Conservation (phyloP, 2,888 invertebrate species). For the Drosophila subsilvestris region DNA sequence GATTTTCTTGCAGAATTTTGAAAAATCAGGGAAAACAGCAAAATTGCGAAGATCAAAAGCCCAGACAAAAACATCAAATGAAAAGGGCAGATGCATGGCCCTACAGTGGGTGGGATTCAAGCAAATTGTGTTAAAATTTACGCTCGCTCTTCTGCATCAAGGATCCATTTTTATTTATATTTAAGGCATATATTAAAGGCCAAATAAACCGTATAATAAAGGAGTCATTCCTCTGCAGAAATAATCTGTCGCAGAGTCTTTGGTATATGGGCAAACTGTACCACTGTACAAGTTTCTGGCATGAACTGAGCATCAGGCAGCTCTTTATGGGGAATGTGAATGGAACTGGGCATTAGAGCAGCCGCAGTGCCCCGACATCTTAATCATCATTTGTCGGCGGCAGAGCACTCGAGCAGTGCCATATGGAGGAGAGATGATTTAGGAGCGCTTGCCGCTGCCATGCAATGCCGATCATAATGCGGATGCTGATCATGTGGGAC, state of each 20-base stretch:
- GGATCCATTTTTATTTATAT: too few species aligned
- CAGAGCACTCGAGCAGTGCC: constrained; percentile 26
- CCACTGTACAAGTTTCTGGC: constrained; percentile 16
- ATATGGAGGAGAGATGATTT: constrained; percentile 74
- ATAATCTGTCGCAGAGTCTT: neutral
- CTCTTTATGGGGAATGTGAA: constrained; percentile 48
- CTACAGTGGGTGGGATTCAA: constrained; percentile 39
- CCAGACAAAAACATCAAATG: constrained; percentile 45
- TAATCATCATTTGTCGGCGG: constrained; percentile 74
- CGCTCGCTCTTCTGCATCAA: too few species aligned
- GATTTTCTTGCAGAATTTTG: neutral
- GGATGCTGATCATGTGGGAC: constrained; percentile 58
- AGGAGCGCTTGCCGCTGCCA: constrained; percentile 42
- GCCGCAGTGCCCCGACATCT: constrained; percentile 45
- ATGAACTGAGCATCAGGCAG: constrained; percentile 53
- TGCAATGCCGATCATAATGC: constrained; percentile 56
- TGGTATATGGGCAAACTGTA: neutral
- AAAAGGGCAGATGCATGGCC: constrained; percentile 40
- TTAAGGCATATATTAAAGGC: too few species aligned
- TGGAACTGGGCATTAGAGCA: constrained; percentile 15
- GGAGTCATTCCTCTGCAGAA: too few species aligned
- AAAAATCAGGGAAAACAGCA: neutral
- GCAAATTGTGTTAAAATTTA: neutral
- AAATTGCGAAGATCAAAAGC: constrained; percentile 61
- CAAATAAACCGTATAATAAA: too few species aligned